Percentiles rank a stretch among this genome's conserved stretches.
These are phyloP conservation scores for Tillus elongatus DNA, from an alignment of 2,888 invertebrate species.

Conservation along the genomic window DNA sequence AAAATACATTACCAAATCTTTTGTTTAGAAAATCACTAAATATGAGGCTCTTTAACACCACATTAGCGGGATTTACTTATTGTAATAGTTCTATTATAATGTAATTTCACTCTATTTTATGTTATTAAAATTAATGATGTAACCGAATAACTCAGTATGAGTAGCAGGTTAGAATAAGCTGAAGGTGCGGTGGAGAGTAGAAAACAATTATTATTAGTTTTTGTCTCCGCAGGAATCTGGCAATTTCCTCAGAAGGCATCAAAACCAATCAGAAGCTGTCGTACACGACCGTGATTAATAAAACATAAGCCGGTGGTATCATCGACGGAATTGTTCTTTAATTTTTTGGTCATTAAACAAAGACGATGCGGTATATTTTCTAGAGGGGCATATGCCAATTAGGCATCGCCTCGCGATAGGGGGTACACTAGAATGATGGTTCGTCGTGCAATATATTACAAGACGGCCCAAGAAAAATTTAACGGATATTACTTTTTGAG, in stretches of 20 bases:
- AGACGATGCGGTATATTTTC: constrained; percentile 24
- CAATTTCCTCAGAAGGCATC: constrained; percentile 31
- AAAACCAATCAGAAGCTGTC: constrained; percentile 34
- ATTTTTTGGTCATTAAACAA: constrained; percentile 33
- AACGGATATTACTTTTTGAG: constrained; percentile 30
- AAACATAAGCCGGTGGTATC: constrained; percentile 19
- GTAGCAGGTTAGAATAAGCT: constrained; percentile 24
- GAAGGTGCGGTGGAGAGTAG: constrained; percentile 10
- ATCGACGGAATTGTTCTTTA: constrained; percentile 28
- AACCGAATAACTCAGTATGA: constrained; percentile 32
- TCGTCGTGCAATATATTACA: constrained; percentile 22
- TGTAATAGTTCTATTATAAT: too few species aligned
- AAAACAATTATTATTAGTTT: constrained; percentile 35
- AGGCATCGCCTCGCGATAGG: constrained; percentile 29
- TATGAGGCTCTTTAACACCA: too few species aligned
- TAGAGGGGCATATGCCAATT: constrained; percentile 32
- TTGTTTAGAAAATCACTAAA: too few species aligned
- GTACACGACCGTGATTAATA: constrained; percentile 30
- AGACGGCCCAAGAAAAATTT: constrained; percentile 24
- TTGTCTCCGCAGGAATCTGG: constrained; percentile 30
- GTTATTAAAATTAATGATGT: constrained; percentile 33
- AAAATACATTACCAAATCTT: too few species aligned
- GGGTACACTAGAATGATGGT: constrained; percentile 22
- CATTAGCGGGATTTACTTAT: too few species aligned
- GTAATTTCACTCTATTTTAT: too few species aligned